Conservation (phyloP, 2,797 vertebrate genomes). For the Limosa lapponica region DNA sequence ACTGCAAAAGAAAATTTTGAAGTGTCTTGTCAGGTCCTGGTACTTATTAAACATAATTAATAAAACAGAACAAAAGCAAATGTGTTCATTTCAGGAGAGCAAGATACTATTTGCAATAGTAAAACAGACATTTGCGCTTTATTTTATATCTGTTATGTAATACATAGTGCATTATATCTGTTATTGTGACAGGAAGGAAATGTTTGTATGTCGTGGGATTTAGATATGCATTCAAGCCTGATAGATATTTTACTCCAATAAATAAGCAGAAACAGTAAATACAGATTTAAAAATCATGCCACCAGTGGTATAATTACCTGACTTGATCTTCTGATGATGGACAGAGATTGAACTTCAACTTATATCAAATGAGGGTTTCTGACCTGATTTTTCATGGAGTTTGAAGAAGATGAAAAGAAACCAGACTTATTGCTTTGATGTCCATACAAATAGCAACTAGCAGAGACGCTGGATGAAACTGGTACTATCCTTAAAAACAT, state of each 20-base stretch:
- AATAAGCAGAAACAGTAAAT: not conserved
- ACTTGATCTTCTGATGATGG: not conserved
- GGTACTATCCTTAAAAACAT: not conserved
- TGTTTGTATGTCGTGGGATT: not conserved
- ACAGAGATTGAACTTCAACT: not conserved
- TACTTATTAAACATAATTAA: not conserved
- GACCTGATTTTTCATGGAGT: not conserved
- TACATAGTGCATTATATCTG: not conserved
- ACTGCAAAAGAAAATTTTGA: not conserved
- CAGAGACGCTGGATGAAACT: not conserved
- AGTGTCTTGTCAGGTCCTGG: not conserved
- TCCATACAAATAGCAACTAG: not conserved
- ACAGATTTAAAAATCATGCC: not conserved
- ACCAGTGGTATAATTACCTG: not conserved
- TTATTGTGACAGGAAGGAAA: not conserved
- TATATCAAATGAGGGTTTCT: not conserved
- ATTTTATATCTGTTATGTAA: not conserved
- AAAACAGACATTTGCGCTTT: not conserved
- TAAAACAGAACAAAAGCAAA: not conserved
- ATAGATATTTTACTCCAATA: not conserved
- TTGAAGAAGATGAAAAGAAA: not conserved
- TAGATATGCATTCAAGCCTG: not conserved
- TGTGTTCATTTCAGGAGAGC: not conserved
- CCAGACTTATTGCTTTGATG: not conserved
- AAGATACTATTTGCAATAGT: not conserved